phyloP scores from a whole-genome alignment of 2,113 vertebrate species.

The Myrmecophaga tridactyla region DNA sequence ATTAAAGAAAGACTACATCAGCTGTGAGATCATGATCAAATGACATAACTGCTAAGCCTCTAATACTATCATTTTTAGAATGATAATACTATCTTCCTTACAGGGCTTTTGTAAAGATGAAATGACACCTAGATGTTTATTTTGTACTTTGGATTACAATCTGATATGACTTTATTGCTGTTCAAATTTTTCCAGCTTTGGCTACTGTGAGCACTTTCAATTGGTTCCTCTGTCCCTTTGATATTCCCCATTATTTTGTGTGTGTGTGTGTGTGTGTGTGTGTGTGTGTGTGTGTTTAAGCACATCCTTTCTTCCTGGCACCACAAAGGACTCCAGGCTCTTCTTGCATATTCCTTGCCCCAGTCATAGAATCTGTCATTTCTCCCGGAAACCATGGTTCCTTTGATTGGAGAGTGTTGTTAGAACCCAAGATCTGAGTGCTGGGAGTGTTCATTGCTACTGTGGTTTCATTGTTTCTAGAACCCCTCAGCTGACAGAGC shows the following conservation, averaged over 20 bases:
- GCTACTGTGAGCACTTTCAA: neutral
- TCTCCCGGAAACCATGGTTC: neutral
- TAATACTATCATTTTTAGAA: neutral
- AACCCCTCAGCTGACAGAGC: neutral
- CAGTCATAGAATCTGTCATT: neutral
- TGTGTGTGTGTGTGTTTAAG: neutral
- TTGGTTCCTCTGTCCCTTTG: neutral
- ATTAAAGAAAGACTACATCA: neutral
- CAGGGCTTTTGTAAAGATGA: neutral
- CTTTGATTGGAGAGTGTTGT: neutral
- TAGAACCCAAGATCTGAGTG: neutral
- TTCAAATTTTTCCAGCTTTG: neutral
- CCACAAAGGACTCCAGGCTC: neutral
- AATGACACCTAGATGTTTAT: neutral
- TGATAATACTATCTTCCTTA: neutral
- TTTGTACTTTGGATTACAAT: neutral
- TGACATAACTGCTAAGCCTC: neutral
- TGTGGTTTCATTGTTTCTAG: neutral
- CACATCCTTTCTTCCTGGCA: neutral
- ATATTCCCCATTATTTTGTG: neutral
- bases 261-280: neutral
- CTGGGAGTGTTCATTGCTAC: neutral
- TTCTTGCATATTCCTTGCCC: neutral
- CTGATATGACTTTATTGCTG: neutral
- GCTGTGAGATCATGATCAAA: neutral